A percentile compares a stretch with the other conserved stretches of the same genome.
Conservation (phyloP, 2,113 vertebrate genomes). For the Mastomys natalensis region DNA sequence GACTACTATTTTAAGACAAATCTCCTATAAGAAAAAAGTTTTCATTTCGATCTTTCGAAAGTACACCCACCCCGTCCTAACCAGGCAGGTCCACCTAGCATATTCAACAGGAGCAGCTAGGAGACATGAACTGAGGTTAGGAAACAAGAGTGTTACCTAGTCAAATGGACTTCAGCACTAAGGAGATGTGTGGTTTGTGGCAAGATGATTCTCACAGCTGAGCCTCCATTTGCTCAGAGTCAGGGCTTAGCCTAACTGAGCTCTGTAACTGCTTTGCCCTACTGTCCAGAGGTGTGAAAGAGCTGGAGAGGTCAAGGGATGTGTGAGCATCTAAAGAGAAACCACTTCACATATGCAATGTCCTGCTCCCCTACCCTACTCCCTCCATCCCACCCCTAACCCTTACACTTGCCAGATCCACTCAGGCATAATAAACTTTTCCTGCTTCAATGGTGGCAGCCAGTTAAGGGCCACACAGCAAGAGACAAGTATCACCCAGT, state of each 20-base stretch:
- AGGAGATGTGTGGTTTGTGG: background rate
- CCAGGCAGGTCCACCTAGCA: background rate
- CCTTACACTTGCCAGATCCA: background rate
- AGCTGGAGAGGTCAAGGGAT: background rate
- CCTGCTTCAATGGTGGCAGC: background rate
- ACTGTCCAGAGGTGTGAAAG: background rate
- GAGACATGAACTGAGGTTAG: fast-evolving
- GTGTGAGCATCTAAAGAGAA: background rate
- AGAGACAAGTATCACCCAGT: background rate
- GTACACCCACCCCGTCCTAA: background rate
- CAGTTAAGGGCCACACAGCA: background rate
- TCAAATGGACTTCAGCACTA: background rate
- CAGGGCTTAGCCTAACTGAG: background rate
- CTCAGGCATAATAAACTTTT: background rate
- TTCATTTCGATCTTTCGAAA: background rate
- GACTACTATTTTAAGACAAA: background rate
- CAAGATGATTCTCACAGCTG: background rate
- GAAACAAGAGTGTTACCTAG: background rate
- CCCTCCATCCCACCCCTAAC: background rate
- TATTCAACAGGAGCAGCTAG: background rate
- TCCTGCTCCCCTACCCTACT: background rate
- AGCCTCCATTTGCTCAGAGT: background rate
- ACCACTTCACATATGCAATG: background rate
- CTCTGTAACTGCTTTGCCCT: background rate
- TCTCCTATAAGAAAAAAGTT: conserved; percentile 7